Conservation (phyloP, 2,113 vertebrate species). For the Tangachromis dhanisi region DNA sequence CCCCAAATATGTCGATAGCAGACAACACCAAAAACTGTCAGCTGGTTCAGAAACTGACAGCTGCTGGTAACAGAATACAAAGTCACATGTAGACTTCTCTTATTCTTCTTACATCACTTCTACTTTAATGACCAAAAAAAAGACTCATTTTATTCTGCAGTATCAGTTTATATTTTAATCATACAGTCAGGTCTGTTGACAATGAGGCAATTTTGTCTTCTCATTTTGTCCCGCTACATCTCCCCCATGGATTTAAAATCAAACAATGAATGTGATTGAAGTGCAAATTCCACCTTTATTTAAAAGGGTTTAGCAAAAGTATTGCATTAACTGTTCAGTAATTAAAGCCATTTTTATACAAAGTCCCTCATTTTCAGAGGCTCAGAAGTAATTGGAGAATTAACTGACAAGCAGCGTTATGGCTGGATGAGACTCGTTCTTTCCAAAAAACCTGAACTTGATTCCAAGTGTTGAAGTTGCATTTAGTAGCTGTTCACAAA, state of each 20-base stretch:
- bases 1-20: not conserved
- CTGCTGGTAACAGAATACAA: not conserved
- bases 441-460: not conserved
- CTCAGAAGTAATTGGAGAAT: not conserved
- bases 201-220: not conserved
- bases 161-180: not conserved
- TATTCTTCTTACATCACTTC: not conserved
- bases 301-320: not conserved
- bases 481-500: not conserved
- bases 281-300: not conserved
- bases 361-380: not conserved
- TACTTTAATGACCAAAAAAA: not conserved
- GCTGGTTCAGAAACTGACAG: not conserved
- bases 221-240: not conserved
- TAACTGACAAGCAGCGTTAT: not conserved
- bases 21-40: not conserved
- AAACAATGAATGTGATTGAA: not conserved
- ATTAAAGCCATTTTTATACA: not conserved
- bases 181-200: not conserved
- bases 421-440: rapidly evolving
- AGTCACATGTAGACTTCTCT: not conserved
- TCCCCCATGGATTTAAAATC: not conserved
- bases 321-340: not conserved
- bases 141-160: not conserved
- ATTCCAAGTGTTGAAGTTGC: not conserved